These are phyloP conservation scores for Galago senegalensis DNA, from an alignment of 2,797 vertebrate species.

Conservation along the genomic window DNA sequence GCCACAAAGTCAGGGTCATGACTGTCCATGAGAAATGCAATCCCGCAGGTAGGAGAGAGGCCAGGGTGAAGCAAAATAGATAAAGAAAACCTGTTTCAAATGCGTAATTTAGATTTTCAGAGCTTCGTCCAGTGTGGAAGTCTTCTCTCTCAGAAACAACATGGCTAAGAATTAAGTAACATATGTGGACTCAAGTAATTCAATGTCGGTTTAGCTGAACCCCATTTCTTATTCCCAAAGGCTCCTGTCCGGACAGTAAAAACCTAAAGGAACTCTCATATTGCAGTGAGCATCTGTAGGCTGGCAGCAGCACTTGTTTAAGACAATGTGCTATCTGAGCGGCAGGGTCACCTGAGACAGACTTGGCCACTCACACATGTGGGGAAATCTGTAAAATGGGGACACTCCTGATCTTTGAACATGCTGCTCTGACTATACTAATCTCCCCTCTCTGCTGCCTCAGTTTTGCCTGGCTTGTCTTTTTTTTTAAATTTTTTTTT, in stretches of 20 bases:
- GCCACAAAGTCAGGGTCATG: slow-evolving; percentile 58
- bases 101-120: background rate
- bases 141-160: slow-evolving; percentile 77
- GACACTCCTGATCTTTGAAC: background rate
- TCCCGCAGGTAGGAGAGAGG: background rate
- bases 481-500: too few species aligned
- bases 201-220: background rate
- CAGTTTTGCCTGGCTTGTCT: background rate
- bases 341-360: background rate
- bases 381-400: background rate
- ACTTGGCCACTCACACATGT: background rate
- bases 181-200: background rate
- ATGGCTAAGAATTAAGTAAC: slow-evolving; percentile 20
- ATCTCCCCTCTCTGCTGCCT: background rate
- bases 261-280: background rate
- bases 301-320: background rate
- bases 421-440: background rate
- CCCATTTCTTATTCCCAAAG: background rate
- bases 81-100: background rate
- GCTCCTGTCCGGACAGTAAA: background rate
- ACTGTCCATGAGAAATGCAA: background rate
- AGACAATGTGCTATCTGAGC: background rate
- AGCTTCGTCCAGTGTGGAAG: slow-evolving; percentile 77
- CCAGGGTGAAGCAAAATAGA: background rate
- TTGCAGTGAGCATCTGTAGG: fast-evolving